Conservation (phyloP, 1,140 invertebrate species). For the Drosophila kanapiae region DNA sequence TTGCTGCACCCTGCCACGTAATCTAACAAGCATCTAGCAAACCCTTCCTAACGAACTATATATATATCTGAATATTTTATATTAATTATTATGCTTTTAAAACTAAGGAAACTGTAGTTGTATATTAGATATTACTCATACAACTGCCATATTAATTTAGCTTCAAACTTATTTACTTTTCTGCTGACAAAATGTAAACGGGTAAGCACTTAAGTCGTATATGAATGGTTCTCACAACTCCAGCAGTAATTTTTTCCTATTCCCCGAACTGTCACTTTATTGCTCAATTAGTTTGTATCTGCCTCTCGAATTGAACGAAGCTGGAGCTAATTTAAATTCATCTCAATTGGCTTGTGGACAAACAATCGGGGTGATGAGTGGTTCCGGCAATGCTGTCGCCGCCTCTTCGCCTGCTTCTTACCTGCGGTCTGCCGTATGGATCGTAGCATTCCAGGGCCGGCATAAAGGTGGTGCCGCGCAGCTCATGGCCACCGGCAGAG, state of each 20-base stretch:
- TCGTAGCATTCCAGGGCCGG: slow-evolving; percentile 85
- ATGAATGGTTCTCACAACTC: slow-evolving; percentile 12
- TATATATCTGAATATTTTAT: too few relatives aligned
- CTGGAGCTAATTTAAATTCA: slow-evolving; percentile 44
- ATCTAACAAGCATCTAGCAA: too few relatives aligned
- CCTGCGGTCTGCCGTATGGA: slow-evolving; percentile 81
- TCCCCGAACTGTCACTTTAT: slow-evolving; percentile 40
- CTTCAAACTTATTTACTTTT: not conserved
- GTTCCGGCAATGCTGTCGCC: not conserved
- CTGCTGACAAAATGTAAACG: slow-evolving; percentile 6
- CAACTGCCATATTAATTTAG: not conserved
- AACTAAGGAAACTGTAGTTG: too few relatives aligned
- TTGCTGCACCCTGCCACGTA: too few relatives aligned
- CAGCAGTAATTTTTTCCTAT: slow-evolving; percentile 12
- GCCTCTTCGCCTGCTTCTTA: slow-evolving; percentile 35
- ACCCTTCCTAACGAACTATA: too few relatives aligned
- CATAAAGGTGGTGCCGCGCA: slow-evolving; percentile 73
- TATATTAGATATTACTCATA: not conserved
- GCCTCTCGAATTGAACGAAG: slow-evolving; percentile 50
- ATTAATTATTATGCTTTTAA: too few relatives aligned
- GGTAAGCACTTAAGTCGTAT: not conserved
- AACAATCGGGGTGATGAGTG: slow-evolving; percentile 21
- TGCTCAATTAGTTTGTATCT: slow-evolving; percentile 70
- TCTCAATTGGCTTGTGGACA: slow-evolving; percentile 59
- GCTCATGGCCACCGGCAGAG: slow-evolving; percentile 67